These are phyloP conservation scores for Ctenopoma kingsleyae DNA, from an alignment of 2,797 vertebrate species.

Conservation along the genomic window DNA sequence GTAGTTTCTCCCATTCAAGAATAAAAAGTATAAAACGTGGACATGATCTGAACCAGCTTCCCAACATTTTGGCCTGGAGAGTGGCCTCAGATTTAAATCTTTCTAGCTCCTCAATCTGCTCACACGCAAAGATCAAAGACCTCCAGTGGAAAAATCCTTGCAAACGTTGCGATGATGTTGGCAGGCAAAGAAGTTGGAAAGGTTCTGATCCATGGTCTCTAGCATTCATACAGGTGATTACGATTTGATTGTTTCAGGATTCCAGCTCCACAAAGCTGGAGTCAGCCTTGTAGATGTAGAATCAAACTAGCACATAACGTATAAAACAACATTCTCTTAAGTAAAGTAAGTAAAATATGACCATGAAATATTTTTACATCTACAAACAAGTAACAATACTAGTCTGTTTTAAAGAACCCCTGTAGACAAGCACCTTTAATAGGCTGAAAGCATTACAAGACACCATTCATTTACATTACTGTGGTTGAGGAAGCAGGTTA, in stretches of 20 bases:
- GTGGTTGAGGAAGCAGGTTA: conserved; percentile 31
- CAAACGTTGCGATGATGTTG: conserved; percentile 28
- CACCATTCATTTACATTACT: neutral
- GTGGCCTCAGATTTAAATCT: conserved; percentile 33
- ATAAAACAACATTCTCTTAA: neutral
- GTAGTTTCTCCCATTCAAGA: neutral
- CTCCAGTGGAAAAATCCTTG: conserved; percentile 47
- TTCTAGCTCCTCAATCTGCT: conserved; percentile 56
- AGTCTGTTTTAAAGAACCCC: neutral
- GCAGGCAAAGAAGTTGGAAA: conserved; percentile 30
- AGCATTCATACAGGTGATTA: neutral
- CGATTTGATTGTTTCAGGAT: neutral
- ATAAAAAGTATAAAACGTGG: neutral
- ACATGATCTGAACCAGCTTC: neutral
- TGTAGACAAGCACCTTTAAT: neutral
- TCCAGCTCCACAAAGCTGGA: neutral
- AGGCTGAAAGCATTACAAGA: too few relatives aligned
- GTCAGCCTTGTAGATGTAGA: neutral
- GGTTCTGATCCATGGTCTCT: conserved; percentile 7
- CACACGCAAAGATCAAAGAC: conserved; percentile 58
- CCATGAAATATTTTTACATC: too few relatives aligned
- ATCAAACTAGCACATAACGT: neutral
- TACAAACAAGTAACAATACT: neutral
- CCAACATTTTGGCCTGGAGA: conserved; percentile 10
- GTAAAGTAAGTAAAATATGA: too few relatives aligned